Percentiles rank a stretch among this genome's conserved stretches.
phyloP scores from a whole-genome alignment of 2,888 invertebrate genomes.

The Trissolcus japonicus region DNA sequence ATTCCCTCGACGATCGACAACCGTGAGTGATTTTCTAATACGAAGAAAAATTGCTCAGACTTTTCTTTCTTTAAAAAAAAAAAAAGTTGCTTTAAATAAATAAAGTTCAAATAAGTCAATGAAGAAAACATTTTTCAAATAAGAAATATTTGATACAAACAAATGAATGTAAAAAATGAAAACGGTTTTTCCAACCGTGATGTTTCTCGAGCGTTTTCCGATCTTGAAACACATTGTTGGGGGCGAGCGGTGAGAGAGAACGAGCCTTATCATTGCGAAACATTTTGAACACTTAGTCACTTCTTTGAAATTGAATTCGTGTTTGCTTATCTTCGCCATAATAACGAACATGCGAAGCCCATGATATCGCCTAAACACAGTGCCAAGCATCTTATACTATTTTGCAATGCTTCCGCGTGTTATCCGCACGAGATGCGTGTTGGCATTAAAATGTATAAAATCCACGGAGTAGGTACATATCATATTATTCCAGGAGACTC shows the following conservation, averaged over 20 bases:
- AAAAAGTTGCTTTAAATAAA: too few species aligned
- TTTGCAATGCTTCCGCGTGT: constrained; percentile 50
- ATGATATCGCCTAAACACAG: constrained; percentile 49
- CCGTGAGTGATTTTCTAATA: too few species aligned
- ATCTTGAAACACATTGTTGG: constrained; percentile 6
- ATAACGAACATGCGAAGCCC: constrained; percentile 43
- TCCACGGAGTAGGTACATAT: constrained; percentile 24
- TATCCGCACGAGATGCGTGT: constrained; percentile 44
- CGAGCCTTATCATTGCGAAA: constrained; percentile 20
- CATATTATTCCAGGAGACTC: constrained; percentile 32
- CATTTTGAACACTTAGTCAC: constrained; percentile 34
- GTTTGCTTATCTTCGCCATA: constrained; percentile 44
- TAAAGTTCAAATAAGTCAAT: too few species aligned
- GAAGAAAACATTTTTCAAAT: too few species aligned
- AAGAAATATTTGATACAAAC: too few species aligned
- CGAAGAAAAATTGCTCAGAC: too few species aligned
- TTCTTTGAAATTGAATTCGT: constrained; percentile 46
- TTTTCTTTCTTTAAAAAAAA: too few species aligned
- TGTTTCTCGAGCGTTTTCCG: constrained; percentile 1
- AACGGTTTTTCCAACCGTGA: background rate
- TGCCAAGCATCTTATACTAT: constrained; percentile 41
- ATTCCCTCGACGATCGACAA: too few species aligned
- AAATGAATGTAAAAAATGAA: too few species aligned
- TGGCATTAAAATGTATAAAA: constrained; percentile 48
- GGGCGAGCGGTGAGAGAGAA: constrained; percentile 12